phyloP scores from a whole-genome alignment of 2,113 vertebrate genomes.

The Carlito syrichta region DNA sequence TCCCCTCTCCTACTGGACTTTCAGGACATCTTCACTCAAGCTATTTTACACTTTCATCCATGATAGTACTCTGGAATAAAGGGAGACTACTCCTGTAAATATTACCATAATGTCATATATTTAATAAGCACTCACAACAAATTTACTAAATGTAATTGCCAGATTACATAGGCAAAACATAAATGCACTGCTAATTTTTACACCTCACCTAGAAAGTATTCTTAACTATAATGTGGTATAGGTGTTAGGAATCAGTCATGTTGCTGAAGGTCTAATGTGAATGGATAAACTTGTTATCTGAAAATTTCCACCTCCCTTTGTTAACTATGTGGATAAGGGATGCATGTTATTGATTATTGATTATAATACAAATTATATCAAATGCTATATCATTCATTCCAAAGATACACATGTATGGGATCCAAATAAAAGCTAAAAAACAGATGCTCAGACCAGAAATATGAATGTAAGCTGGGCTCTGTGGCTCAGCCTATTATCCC shows the following conservation, averaged over 20 bases:
- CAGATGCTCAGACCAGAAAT: not conserved
- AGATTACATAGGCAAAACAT: slow-evolving; percentile 1
- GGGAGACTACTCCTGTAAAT: not conserved
- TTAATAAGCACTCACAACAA: not conserved
- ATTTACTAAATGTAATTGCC: slow-evolving; percentile 27
- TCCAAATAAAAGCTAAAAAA: not conserved
- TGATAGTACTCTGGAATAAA: not conserved
- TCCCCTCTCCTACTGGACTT: not conserved
- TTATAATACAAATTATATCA: too few species aligned
- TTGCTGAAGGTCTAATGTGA: not conserved
- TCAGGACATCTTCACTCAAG: not conserved
- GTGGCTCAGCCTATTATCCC: too few species aligned
- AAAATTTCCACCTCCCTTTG: not conserved
- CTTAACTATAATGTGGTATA: not conserved
- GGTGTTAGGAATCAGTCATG: slow-evolving; percentile 1
- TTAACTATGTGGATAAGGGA: not conserved
- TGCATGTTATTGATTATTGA: not conserved
- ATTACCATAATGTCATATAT: not conserved
- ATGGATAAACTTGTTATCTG: not conserved
- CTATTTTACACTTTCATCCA: not conserved
- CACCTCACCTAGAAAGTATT: not conserved
- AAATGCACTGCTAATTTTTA: slow-evolving; percentile 24
- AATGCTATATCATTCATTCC: not conserved
- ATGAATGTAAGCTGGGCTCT: too few species aligned
- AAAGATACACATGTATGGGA: not conserved